These are phyloP conservation scores for Eolophus roseicapilla DNA, from an alignment of 2,113 vertebrate species.

Conservation along the genomic window DNA sequence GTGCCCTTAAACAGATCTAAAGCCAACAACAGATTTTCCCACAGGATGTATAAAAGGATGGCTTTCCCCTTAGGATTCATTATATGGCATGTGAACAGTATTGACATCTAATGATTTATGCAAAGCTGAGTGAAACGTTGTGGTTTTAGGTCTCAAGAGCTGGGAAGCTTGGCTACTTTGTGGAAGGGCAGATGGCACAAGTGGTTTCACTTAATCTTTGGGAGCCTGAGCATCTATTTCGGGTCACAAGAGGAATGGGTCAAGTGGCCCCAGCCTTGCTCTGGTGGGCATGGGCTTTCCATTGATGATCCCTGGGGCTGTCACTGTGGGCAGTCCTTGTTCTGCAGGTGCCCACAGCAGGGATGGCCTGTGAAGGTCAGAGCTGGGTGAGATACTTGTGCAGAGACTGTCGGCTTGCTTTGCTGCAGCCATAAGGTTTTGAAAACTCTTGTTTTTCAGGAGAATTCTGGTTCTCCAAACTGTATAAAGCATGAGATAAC, in stretches of 20 bases:
- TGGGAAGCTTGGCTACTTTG: background rate
- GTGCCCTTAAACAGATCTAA: slow-evolving; percentile 2
- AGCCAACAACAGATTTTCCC: slow-evolving; percentile 13
- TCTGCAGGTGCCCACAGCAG: background rate
- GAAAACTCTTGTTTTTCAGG: background rate
- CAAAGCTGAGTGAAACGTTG: background rate
- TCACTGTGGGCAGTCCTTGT: background rate
- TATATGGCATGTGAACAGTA: background rate
- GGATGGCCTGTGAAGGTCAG: background rate
- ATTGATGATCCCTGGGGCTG: background rate
- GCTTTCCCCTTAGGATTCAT: slow-evolving; percentile 28
- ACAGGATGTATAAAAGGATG: background rate
- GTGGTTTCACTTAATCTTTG: slow-evolving; percentile 14
- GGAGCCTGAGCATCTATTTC: background rate
- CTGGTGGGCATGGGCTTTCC: background rate
- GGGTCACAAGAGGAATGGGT: background rate
- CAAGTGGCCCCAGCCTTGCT: background rate
- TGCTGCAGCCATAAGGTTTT: background rate
- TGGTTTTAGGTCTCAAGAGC: background rate
- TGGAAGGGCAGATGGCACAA: background rate
- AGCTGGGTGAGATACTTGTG: background rate
- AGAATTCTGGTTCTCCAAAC: background rate
- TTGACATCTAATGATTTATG: slow-evolving; percentile 6
- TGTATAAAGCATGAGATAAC: background rate
- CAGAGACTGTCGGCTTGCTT: background rate